These are phyloP conservation scores for Paradisaea rubra DNA, from an alignment of 2,113 vertebrate species.

Conservation along the genomic window DNA sequence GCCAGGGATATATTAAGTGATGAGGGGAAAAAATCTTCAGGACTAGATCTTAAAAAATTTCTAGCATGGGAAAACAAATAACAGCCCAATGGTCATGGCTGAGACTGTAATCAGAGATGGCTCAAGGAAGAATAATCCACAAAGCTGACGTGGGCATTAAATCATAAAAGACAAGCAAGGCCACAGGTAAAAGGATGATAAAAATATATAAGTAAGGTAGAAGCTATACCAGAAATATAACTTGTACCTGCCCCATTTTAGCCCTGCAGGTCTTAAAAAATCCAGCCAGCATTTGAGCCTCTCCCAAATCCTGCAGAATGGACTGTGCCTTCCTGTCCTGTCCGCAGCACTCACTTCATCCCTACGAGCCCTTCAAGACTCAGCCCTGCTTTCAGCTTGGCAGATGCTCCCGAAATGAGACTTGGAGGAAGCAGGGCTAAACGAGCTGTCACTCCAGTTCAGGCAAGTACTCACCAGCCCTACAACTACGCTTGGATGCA, in stretches of 20 bases:
- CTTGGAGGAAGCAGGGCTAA: background rate
- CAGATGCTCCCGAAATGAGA: background rate
- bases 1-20: background rate
- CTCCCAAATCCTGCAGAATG: background rate
- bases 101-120: background rate
- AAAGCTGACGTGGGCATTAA: background rate
- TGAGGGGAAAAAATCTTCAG: background rate
- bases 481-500: background rate
- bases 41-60: background rate
- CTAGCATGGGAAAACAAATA: background rate
- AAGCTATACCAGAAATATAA: background rate
- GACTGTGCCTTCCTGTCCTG: background rate
- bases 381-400: background rate
- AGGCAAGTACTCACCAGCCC: background rate
- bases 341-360: background rate
- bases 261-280: background rate
- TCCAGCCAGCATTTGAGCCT: background rate
- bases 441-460: background rate
- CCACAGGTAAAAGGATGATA: background rate
- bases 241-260: background rate
- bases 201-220: background rate
- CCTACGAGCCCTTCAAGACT: accelerated
- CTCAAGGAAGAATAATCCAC: background rate
- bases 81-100: background rate
- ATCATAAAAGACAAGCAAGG: background rate